Evolutionary conservation across 2,888 invertebrate genomes (phyloP), one percentile per base, ranked within the genome.

Genomic region (Ophraella communa): DNA sequence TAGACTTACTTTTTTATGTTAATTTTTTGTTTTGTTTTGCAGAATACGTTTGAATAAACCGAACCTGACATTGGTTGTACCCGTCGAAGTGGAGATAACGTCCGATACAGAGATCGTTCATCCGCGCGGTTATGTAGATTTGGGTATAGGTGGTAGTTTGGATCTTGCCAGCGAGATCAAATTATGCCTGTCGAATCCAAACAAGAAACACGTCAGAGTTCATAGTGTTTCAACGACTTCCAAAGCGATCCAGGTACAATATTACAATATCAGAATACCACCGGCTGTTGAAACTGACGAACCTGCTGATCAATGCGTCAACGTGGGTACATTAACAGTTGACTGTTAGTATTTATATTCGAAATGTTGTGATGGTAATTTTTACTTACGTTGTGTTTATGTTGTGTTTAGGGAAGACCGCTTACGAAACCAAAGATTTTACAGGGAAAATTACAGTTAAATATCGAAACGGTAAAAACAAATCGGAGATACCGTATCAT

Each of bases 51-150:
- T 91, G 67, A 90, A 89, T 77, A 86, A 86, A 75, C 87, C 86
- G 69, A 85, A 85, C 68, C 88, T 90, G 78, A 84, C 89, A 70
- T 85, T 95, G 70, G 89, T 95, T 68, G 87, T 95, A 69, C 94
- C 94, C 27, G 87, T 95, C 51, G 94, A 94, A 83, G 89, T 95
- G 59, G 92, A 94, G 84, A 92, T 94, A 61, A 81, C 82, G 67
- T 82, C 88, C 21, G 83, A 85, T 61, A 86, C 90, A 69, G 92
- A 93, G 54, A 85, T 94, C 64, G 94, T 92, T 82, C 88, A 91
- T 72, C 88, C 91, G n/a, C 89, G 89, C 77, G 88, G 87, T 60
- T 82, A 90, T 64, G 84, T 95, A 30, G 93, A 95, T 83, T 94
- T 95, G 82, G 95, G 95, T 30, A 87, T 93, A 65, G 85, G 94